A percentile compares a stretch with the other conserved stretches of the same genome.
These are phyloP conservation scores for Xylocopa sonorina DNA, from an alignment of 1,140 invertebrate genomes.

Conservation along the genomic window DNA sequence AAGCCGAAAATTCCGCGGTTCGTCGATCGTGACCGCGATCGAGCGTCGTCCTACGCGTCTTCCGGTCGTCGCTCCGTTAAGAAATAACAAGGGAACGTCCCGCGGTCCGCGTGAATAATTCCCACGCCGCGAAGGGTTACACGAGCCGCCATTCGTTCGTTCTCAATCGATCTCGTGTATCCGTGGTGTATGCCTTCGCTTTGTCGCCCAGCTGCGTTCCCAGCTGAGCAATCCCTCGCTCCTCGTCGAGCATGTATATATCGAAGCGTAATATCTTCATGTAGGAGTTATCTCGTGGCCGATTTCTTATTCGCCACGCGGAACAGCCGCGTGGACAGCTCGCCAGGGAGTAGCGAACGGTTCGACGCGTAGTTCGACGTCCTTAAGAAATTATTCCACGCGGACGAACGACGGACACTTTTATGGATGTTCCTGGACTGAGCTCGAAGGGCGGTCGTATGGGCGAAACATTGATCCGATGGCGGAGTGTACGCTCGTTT, in stretches of 20 bases:
- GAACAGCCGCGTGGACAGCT: conserved; percentile 5
- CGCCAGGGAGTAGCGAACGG: background rate
- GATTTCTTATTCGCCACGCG: conserved; percentile 38
- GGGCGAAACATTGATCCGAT: background rate
- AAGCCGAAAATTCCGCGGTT: conserved; percentile 5
- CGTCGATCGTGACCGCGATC: background rate
- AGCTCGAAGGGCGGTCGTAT: background rate
- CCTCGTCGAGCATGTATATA: conserved; percentile 45
- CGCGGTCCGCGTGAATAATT: conserved; percentile 13
- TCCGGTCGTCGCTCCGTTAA: background rate
- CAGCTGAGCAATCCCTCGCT: conserved; percentile 39
- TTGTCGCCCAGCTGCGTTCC: background rate
- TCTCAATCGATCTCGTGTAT: conserved; percentile 48
- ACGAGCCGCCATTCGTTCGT: background rate
- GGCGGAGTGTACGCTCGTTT: background rate
- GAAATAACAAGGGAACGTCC: background rate
- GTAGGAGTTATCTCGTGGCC: conserved; percentile 49
- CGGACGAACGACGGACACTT: background rate
- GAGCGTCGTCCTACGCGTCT: background rate
- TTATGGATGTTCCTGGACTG: background rate
- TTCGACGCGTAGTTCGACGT: background rate
- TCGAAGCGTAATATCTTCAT: conserved; percentile 54
- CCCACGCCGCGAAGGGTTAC: conserved; percentile 19
- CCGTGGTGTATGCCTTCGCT: conserved; percentile 33
- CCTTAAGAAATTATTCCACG: conserved; percentile 44